Percentiles rank a stretch among this genome's conserved stretches.
phyloP scores from a whole-genome alignment of 2,888 invertebrate species.

The Drosophila macrospina region DNA sequence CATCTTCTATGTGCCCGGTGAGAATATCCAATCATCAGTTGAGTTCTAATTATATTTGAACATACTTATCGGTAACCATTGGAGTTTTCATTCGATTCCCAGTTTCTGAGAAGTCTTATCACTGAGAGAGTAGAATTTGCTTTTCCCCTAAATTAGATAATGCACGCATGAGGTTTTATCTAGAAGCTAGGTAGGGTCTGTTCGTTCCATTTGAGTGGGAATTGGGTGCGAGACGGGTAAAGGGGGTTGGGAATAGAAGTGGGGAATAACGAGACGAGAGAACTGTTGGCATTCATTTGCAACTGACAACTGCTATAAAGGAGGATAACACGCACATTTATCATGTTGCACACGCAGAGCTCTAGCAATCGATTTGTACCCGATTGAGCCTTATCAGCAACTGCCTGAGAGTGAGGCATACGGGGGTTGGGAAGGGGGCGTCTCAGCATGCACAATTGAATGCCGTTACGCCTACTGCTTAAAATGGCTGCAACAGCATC shows the following conservation, averaged over 20 bases:
- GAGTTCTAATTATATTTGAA: not conserved
- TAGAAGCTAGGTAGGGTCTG: constrained; percentile 3
- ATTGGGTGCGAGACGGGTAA: constrained; percentile 9
- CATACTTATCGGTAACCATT: not conserved
- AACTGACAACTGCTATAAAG: constrained; percentile 69
- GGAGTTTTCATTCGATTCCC: not conserved
- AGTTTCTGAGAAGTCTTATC: constrained; percentile 13
- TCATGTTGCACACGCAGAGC: constrained; percentile 70
- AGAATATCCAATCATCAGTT: not conserved
- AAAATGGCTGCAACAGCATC: constrained; percentile 43
- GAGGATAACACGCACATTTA: constrained; percentile 73
- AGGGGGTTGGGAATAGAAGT: constrained; percentile 4
- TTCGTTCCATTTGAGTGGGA: constrained; percentile 37
- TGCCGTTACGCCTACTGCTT: constrained; percentile 61
- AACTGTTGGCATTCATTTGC: constrained; percentile 64
- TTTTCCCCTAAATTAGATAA: constrained; percentile 15
- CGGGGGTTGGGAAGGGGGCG: not conserved
- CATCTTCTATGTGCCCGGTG: constrained; percentile 37
- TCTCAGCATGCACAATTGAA: constrained; percentile 70
- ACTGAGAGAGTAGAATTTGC: not conserved
- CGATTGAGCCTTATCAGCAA: constrained; percentile 73
- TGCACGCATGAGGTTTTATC: constrained; percentile 24
- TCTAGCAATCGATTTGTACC: constrained; percentile 73
- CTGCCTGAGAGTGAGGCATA: constrained; percentile 12
- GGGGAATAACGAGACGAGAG: constrained; percentile 39